Evolutionary conservation across 1,140 invertebrate genomes (phyloP), one percentile per base, ranked within the genome.

Genomic region (Drosophila ironensis): DNA sequence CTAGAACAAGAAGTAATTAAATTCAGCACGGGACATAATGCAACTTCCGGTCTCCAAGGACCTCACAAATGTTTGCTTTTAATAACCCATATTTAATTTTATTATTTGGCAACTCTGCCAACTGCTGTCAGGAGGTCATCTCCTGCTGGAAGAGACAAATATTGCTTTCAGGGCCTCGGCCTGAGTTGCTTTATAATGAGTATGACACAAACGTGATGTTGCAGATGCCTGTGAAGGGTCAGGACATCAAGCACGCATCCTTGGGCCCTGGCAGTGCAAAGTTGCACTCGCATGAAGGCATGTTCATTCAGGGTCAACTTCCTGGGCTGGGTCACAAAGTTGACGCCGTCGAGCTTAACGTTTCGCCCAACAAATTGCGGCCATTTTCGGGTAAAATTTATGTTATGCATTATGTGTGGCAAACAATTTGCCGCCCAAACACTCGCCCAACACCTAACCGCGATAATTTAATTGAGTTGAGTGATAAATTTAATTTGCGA

Each of bases 151-250:
- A 40, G 45, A 22, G 24, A 9, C 38, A 35, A 27, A 76, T 45
- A 68, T 61, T 84, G 84, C 67, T 81, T 81, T 81, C 64, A 63
- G 51, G 63, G 77, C 33, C 51, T 37, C 42, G 17, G 41, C n/a
- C 59, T 12, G 54, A 53, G 60, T 53, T 25, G 66, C 66, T 12
- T 60, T 60, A 51, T 54, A 76, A 82, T 81, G 57, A 77, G 66
- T 60, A 84, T 64, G 77, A 77, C 61, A 76, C 35, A 59, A 54
- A 64, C 61, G 68, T 76, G 77, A 51, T 54, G 50, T 27, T 68
- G 51, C 68, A 60, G 48, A 38, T 75, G 57, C 63, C 51, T 22
- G 28, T 25, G 16, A 38, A 33, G 48, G 12, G 41, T 8, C 37
- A 40, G 27, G 51, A 46, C 19, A 11, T 35, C 22, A 0, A 25